phyloP scores from a whole-genome alignment of 2,888 invertebrate genomes.

The Phorcus lineatus region DNA sequence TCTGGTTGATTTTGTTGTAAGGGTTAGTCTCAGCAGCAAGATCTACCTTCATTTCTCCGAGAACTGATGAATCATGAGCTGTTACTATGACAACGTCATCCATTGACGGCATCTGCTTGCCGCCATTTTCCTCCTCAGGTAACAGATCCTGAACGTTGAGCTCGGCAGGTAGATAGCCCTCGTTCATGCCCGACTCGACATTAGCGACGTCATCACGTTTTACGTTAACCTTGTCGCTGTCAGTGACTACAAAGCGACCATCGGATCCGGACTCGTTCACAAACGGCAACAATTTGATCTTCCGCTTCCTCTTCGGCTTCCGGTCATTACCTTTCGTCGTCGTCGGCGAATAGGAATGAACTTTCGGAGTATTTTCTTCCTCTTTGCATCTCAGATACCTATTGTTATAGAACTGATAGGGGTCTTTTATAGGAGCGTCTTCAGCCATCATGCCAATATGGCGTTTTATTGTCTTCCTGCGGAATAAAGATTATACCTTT shows the following conservation, averaged over 20 bases:
- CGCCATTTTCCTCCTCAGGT: not conserved
- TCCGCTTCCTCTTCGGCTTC: not conserved
- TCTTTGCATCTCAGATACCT: not conserved
- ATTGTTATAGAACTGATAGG: conserved; percentile 10
- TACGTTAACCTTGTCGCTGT: not conserved
- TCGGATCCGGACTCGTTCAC: not conserved
- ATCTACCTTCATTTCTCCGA: conserved; percentile 20
- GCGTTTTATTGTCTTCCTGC: too few relatives aligned
- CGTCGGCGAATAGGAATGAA: not conserved
- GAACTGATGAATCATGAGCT: conserved; percentile 4
- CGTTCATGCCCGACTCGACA: not conserved
- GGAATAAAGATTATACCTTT: too few relatives aligned
- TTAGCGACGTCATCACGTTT: not conserved
- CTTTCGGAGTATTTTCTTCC: not conserved
- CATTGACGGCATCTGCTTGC: not conserved
- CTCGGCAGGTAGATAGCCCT: not conserved
- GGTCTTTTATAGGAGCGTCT: not conserved
- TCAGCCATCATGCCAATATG: not conserved
- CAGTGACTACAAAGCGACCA: not conserved
- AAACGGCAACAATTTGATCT: not conserved
- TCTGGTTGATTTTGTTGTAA: conserved; percentile 13
- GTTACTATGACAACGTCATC: conserved; percentile 10
- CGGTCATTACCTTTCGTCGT: not conserved
- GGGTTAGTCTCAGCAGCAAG: conserved; percentile 2
- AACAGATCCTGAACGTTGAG: conserved; percentile 3